Evolutionary conservation across 1,140 invertebrate species (phyloP).

Genomic region (Ceratina calcarata): DNA sequence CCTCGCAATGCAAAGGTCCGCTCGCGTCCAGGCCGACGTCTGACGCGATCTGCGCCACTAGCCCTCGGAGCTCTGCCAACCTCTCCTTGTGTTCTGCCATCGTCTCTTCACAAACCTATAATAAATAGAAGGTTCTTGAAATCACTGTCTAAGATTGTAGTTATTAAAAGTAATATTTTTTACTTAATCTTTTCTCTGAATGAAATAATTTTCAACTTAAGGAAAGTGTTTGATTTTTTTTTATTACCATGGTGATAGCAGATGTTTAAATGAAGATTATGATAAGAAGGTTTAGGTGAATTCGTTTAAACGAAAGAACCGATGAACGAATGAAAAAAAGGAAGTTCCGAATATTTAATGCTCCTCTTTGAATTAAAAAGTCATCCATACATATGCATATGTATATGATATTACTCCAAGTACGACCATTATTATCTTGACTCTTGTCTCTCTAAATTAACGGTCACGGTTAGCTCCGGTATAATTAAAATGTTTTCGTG

Average conservation of each 20-base stretch:
- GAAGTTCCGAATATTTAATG: not conserved
- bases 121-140: not conserved
- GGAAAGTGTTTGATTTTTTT: not conserved
- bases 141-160: too few species aligned
- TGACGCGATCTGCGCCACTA: slow-evolving; percentile 88
- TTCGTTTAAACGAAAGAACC: not conserved
- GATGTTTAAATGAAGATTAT: not conserved
- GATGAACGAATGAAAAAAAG: not conserved
- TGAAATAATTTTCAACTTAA: too few species aligned
- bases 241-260: not conserved
- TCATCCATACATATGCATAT: too few species aligned
- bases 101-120: slow-evolving; percentile 87
- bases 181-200: too few species aligned
- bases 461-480: not conserved
- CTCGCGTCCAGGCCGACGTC: slow-evolving; percentile 87
- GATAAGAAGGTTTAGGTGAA: not conserved
- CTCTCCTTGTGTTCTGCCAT: slow-evolving; percentile 86
- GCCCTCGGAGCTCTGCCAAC: slow-evolving; percentile 85
- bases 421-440: not conserved
- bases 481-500: slow-evolving; percentile 4
- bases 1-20: slow-evolving; percentile 86
- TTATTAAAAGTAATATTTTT: not conserved
- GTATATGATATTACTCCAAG: too few species aligned
- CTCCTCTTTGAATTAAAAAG: too few species aligned
- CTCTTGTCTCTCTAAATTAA: not conserved